Conservation (phyloP, 2,113 vertebrate genomes). For the Ameiurus melas region DNA sequence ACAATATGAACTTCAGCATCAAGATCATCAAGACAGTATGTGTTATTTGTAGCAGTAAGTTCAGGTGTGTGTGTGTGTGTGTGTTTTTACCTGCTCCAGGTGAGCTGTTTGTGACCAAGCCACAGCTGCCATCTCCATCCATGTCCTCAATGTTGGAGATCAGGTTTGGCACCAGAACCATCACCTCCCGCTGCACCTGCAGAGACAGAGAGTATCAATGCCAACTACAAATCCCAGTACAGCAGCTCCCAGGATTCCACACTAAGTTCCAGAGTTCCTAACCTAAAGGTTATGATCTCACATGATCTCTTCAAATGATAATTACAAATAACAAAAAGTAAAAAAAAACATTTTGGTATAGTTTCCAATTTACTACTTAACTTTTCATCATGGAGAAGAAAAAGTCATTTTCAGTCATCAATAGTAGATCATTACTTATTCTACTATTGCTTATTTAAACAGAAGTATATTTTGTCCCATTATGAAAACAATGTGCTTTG, state of each 20-base stretch:
- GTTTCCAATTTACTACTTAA: background rate
- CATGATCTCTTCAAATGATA: background rate
- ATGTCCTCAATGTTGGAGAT: constrained; percentile 56
- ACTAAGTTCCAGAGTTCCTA: background rate
- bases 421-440: background rate
- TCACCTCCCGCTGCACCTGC: constrained; percentile 58
- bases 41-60: background rate
- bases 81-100: constrained; percentile 47
- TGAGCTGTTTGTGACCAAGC: constrained; percentile 41
- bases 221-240: background rate
- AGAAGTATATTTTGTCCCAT: background rate
- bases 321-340: background rate
- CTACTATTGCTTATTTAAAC: background rate
- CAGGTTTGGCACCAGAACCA: constrained; percentile 54
- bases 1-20: background rate
- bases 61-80: constrained; percentile 15
- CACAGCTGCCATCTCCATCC: constrained; percentile 51
- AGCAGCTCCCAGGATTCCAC: background rate
- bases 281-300: background rate
- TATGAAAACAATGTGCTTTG: background rate
- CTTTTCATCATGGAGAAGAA: background rate
- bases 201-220: background rate
- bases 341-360: background rate
- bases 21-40: background rate
- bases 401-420: background rate